Conservation (phyloP, 2,888 invertebrate species). For the Scaptomyza flava region DNA sequence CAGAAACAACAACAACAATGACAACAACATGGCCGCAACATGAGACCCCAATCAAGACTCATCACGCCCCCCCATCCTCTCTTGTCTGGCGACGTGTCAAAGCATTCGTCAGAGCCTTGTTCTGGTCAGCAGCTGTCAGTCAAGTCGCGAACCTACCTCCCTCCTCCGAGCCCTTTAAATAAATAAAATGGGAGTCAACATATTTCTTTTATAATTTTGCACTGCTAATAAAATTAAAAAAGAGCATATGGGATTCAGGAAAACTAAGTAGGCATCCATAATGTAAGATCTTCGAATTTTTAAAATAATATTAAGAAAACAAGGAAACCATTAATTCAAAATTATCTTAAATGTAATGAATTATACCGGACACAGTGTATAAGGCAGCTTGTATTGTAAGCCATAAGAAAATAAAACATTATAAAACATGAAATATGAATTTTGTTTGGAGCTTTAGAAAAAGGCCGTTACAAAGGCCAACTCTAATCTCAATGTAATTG, state of each 20-base stretch:
- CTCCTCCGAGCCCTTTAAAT: not conserved
- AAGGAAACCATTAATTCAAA: too few species aligned
- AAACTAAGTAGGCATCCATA: not conserved
- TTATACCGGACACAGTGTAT: too few species aligned
- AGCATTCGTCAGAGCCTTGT: slow-evolving; percentile 43
- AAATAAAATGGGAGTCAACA: slow-evolving; percentile 27
- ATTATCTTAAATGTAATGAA: too few species aligned
- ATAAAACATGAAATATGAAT: too few species aligned
- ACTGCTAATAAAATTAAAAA: not conserved
- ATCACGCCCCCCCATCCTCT: slow-evolving; percentile 6
- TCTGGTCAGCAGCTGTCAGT: slow-evolving; percentile 60
- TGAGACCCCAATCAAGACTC: slow-evolving; percentile 34
- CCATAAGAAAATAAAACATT: too few species aligned
- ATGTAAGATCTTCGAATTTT: too few species aligned
- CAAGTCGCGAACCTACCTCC: slow-evolving; percentile 28
- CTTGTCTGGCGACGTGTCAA: not conserved
- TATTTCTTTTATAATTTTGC: slow-evolving; percentile 36
- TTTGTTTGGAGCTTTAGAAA: too few species aligned
- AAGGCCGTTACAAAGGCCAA: too few species aligned
- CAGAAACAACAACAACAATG: slow-evolving; percentile 27
- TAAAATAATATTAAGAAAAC: too few species aligned
- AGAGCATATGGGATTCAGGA: not conserved
- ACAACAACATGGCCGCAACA: slow-evolving; percentile 59
- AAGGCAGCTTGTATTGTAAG: too few species aligned
- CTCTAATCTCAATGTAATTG: too few species aligned